Conservation (phyloP, 2,113 vertebrate species). For the Phodopus roborovskii region DNA sequence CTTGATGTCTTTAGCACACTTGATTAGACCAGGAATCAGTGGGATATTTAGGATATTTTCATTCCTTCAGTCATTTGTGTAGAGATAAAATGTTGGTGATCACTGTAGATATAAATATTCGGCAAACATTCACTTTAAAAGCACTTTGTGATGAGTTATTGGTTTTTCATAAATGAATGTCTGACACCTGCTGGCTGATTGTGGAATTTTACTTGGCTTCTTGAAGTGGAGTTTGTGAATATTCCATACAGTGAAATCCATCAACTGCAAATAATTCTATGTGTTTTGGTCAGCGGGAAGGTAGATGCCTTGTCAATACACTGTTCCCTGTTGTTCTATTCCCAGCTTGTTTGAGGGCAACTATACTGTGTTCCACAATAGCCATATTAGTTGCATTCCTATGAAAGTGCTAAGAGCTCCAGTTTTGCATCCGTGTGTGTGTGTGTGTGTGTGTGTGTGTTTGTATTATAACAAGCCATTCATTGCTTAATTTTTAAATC, state of each 20-base stretch:
- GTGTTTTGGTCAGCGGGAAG: not conserved
- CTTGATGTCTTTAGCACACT: not conserved
- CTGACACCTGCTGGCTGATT: slow-evolving; percentile 65
- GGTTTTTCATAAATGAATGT: slow-evolving; percentile 35
- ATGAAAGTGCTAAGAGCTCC: not conserved
- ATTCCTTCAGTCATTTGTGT: not conserved
- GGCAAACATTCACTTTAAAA: slow-evolving; percentile 30
- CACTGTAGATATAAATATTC: not conserved
- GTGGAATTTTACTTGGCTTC: not conserved
- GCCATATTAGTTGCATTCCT: not conserved
- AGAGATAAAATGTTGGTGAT: not conserved
- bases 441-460: not conserved
- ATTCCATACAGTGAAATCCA: not conserved
- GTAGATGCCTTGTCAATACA: not conserved
- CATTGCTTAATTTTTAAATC: not conserved
- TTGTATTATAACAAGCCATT: not conserved
- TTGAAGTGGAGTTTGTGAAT: not conserved
- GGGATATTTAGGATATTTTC: not conserved
- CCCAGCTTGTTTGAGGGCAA: not conserved
- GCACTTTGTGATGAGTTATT: not conserved
- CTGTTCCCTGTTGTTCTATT: not conserved
- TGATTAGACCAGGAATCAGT: not conserved
- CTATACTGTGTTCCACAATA: not conserved
- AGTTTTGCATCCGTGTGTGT: not conserved
- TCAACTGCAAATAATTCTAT: not conserved